Conservation (phyloP, 2,888 invertebrate species). For the Morpho helenor region DNA sequence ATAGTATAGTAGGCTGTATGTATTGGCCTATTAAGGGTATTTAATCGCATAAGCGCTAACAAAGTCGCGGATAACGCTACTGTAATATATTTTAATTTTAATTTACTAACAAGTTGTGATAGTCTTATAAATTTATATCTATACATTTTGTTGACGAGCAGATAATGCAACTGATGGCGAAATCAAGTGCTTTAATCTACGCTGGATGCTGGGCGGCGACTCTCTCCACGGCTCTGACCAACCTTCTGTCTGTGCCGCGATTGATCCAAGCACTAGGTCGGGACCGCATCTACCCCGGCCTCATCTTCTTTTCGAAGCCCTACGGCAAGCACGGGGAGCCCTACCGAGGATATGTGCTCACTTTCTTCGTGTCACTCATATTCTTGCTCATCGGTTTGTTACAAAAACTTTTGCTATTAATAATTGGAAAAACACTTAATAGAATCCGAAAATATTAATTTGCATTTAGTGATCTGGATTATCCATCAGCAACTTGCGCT, state of each 20-base stretch:
- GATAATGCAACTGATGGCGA: constrained; percentile 92
- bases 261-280: constrained; percentile 94
- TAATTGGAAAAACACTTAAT: too few species aligned
- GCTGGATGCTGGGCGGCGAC: constrained; percentile 99
- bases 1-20: too few species aligned
- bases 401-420: too few species aligned
- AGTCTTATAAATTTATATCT: too few species aligned
- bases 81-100: too few species aligned
- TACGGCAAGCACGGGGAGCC: constrained; percentile 92
- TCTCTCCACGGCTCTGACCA: constrained; percentile 96
- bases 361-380: constrained; percentile 90
- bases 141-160: constrained; percentile 34
- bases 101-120: too few species aligned
- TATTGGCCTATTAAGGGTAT: too few species aligned
- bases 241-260: constrained; percentile 95
- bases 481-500: too few species aligned
- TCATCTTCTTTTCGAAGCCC: constrained; percentile 95
- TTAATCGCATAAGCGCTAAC: too few species aligned
- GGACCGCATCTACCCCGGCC: constrained; percentile 96
- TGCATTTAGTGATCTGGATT: too few species aligned
- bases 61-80: too few species aligned
- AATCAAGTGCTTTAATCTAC: constrained; percentile 94
- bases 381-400: constrained; percentile 91
- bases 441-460: too few species aligned
- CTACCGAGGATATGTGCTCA: constrained; percentile 94